These are phyloP conservation scores for Calameuta filiformis DNA, from an alignment of 2,888 invertebrate genomes.

Conservation along the genomic window DNA sequence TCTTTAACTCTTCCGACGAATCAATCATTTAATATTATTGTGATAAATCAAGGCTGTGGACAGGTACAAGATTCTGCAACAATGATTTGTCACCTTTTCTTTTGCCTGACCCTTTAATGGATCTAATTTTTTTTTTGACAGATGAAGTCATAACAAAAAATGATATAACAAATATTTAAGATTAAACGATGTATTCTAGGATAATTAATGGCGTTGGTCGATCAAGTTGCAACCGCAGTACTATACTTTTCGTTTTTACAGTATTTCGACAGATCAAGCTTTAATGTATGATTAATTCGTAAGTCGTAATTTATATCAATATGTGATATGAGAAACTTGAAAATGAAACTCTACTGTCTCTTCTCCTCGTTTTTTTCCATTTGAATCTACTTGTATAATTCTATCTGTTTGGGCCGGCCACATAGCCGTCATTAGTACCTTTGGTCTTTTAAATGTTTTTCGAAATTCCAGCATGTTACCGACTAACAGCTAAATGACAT, in stretches of 20 bases:
- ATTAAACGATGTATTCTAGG: neutral
- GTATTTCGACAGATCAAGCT: neutral
- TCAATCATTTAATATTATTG: neutral
- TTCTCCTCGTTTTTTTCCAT: neutral
- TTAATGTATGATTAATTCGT: neutral
- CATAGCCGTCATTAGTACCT: neutral
- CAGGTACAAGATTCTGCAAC: neutral
- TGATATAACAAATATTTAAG: neutral
- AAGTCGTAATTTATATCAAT: neutral
- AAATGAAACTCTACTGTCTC: neutral
- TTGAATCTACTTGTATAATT: neutral
- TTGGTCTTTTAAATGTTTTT: neutral
- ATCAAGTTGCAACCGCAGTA: neutral
- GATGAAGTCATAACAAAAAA: neutral
- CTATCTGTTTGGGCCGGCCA: neutral
- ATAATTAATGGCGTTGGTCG: neutral
- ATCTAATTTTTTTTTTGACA: neutral
- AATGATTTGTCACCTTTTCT: neutral
- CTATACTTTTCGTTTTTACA: neutral
- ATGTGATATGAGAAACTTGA: neutral
- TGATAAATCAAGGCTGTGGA: neutral
- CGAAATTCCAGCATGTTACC: neutral
- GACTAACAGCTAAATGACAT: neutral
- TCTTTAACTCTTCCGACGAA: neutral
- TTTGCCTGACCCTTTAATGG: neutral